These are phyloP conservation scores for Augochlorella aurata DNA, from an alignment of 2,888 invertebrate genomes.

Conservation along the genomic window DNA sequence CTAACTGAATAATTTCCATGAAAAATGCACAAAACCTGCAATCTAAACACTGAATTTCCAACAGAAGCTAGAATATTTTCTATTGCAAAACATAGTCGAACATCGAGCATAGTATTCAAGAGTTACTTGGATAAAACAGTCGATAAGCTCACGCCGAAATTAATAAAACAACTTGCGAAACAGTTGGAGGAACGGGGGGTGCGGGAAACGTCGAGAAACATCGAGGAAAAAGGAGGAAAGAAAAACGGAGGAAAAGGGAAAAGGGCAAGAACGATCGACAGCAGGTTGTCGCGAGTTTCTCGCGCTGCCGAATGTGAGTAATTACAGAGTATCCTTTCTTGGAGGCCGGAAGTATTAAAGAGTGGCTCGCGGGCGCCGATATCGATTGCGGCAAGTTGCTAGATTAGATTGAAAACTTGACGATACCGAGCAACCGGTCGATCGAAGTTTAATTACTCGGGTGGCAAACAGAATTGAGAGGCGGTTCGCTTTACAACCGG, in stretches of 20 bases:
- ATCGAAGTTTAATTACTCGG: constrained; percentile 34
- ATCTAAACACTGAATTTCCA: too few species aligned
- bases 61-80: too few species aligned
- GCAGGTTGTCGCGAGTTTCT: neutral
- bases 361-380: neutral
- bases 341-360: constrained; percentile 13
- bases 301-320: constrained; percentile 6
- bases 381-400: constrained; percentile 15
- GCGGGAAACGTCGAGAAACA: too few species aligned
- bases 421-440: neutral
- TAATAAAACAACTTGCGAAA: too few species aligned
- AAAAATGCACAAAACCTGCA: too few species aligned
- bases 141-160: too few species aligned
- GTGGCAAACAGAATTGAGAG: constrained; percentile 12
- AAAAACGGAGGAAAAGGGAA: neutral
- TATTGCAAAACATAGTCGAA: too few species aligned
- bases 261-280: neutral
- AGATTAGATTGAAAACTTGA: constrained; percentile 19
- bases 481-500: neutral
- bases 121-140: too few species aligned
- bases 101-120: too few species aligned
- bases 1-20: too few species aligned
- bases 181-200: too few species aligned
- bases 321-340: constrained; percentile 22
- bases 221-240: neutral